These are phyloP conservation scores for Leucoraja erinaceus DNA, from an alignment of 2,113 vertebrate genomes.

Conservation along the genomic window DNA sequence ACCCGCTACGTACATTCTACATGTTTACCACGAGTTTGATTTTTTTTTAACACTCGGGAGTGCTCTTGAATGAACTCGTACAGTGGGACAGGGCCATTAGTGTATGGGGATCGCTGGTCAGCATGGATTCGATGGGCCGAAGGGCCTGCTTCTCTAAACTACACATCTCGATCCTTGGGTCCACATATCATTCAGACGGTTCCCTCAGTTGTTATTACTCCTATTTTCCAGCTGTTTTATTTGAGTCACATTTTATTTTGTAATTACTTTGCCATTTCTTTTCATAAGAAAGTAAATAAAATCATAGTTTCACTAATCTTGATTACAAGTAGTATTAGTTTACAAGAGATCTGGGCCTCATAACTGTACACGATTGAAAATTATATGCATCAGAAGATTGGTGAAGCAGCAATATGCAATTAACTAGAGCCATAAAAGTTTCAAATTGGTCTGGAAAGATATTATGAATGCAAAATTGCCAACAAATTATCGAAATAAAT, in stretches of 20 bases:
- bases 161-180: too few relatives aligned
- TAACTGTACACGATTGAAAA: not conserved
- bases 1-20: too few relatives aligned
- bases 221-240: not conserved
- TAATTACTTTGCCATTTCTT: not conserved
- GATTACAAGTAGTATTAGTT: not conserved
- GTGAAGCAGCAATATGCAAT: not conserved
- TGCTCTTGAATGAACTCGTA: too few relatives aligned
- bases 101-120: too few relatives aligned
- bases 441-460: not conserved
- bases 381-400: not conserved
- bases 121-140: too few relatives aligned
- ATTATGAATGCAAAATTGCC: not conserved
- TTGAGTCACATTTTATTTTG: not conserved
- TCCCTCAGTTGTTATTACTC: not conserved
- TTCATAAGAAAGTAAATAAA: not conserved
- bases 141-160: too few relatives aligned
- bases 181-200: not conserved
- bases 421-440: not conserved
- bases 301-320: not conserved
- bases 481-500: not conserved
- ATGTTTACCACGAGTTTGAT: too few relatives aligned
- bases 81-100: too few relatives aligned
- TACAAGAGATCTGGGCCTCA: not conserved
- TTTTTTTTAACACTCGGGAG: too few relatives aligned